Conservation (phyloP, 1,140 invertebrate species). For the Drosophila bifasciata region DNA sequence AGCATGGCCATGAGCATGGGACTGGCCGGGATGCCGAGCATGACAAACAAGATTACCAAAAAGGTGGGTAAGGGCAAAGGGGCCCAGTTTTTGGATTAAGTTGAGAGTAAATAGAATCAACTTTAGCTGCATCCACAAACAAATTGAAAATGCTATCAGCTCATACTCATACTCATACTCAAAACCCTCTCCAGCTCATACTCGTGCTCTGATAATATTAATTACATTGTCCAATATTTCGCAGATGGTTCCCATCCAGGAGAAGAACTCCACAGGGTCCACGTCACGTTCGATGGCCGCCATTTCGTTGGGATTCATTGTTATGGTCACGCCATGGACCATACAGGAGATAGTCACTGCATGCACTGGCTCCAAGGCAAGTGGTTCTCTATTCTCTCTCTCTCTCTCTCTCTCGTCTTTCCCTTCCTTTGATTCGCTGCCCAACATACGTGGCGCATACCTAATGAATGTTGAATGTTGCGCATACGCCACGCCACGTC, state of each 20-base stretch:
- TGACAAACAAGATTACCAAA: slow-evolving; percentile 83
- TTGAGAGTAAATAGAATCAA: slow-evolving; percentile 42
- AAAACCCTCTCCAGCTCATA: not conserved
- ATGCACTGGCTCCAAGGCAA: slow-evolving; percentile 91
- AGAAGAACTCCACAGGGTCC: slow-evolving; percentile 90
- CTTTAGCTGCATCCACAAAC: slow-evolving; percentile 21
- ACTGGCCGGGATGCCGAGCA: slow-evolving; percentile 72
- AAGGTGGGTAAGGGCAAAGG: slow-evolving; percentile 57
- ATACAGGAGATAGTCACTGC: slow-evolving; percentile 95
- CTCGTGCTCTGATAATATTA: slow-evolving; percentile 9
- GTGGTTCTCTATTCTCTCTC: slow-evolving; percentile 7
- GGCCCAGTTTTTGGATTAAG: slow-evolving; percentile 22
- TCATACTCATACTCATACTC: too few species aligned
- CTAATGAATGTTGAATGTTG: slow-evolving; percentile 49
- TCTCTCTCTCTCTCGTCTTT: not conserved
- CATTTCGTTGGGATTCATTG: slow-evolving; percentile 94
- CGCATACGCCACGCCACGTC: slow-evolving; percentile 47
- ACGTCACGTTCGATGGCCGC: slow-evolving; percentile 94
- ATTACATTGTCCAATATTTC: slow-evolving; percentile 38
- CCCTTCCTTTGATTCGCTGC: slow-evolving; percentile 6
- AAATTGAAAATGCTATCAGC: slow-evolving; percentile 36
- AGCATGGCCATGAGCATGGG: slow-evolving; percentile 83
- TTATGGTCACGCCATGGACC: slow-evolving; percentile 94
- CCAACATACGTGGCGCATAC: slow-evolving; percentile 51
- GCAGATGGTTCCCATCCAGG: slow-evolving; percentile 87